Evolutionary conservation across 2,888 invertebrate genomes (phyloP).

Genomic region (Taenaris catops): DNA sequence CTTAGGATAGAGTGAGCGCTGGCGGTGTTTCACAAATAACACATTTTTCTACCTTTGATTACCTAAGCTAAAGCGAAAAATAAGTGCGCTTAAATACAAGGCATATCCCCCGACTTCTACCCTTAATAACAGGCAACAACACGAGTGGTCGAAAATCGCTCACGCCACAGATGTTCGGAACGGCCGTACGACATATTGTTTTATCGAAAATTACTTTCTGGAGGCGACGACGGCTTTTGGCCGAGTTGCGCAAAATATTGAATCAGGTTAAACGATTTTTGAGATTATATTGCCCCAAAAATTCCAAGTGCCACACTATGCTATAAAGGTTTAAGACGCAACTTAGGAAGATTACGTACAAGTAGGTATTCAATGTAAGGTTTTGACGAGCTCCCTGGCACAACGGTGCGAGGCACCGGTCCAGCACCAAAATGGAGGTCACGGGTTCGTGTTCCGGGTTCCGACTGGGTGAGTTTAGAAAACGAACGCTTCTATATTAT

Average conservation of each 20-base stretch:
- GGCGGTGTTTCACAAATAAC: no score
- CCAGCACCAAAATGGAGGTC: no score
- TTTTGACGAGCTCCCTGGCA: no score
- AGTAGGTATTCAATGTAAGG: no score
- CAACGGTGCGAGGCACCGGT: no score
- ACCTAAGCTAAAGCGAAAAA: no score
- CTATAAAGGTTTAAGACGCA: no score
- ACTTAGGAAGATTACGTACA: no score
- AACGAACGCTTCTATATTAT: no score
- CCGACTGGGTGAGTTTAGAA: no score
- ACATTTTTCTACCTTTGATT: background rate
- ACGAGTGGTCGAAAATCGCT: conserved; percentile 22
- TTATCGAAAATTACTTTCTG: conserved; percentile 75
- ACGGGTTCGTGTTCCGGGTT: no score
- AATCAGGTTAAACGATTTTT: conserved; percentile 9
- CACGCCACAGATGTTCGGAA: conserved; percentile 65
- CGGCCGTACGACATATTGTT: conserved; percentile 71
- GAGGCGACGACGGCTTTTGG: conserved; percentile 17
- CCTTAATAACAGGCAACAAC: conserved; percentile 25
- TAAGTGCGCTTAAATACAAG: background rate
- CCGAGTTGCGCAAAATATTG: conserved; percentile 15
- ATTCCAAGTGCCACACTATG: conserved; percentile 2
- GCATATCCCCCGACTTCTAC: conserved; percentile 6
- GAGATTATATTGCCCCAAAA: background rate
- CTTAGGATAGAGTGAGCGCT: no score